Evolutionary conservation across 2,888 invertebrate genomes (phyloP), one percentile per base, ranked within the genome.

Genomic region (Nomada hirtipes): DNA sequence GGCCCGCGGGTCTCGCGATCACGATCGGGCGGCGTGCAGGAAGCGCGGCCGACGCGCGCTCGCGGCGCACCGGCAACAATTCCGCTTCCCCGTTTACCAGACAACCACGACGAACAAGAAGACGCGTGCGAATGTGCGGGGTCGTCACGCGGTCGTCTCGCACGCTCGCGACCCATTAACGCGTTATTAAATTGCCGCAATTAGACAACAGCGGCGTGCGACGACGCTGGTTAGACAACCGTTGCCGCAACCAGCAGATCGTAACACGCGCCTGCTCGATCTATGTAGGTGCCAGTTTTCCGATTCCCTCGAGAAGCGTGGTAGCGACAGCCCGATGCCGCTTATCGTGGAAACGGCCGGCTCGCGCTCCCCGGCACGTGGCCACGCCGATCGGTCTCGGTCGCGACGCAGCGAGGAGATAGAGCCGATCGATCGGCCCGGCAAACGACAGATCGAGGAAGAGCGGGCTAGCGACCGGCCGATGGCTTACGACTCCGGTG

Each of bases 401-500:
- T 36, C 36, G 36, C 36, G 7, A 36, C 36, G 7, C 36, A 7
- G 36, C 4, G 36, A 36, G 1, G 7, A 1, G 36, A 36, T 36
- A 36, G 7, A 36, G 7, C 36, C 36, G 36, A 36, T 36, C 36
- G 36, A 36, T 36, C 36, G 36, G 36, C 36, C 36, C 36, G 36
- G 36, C 36, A 36, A 29, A 23, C 44, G 47, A 18, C n/a, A 53
- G 81, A 59, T 18, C 57, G 89, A 89, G 85, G 80, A 85, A 82
- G 82, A 86, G 84, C 86, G 87, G 86, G 87, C 86, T 91, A 91
- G 91, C 91, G 91, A 92, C 90, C 91, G 91, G 91, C 92, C 91
- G 92, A 93, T 93, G 90, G 92, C 89, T 92, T 91, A 91, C 91
- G 90, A 90, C 91, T 90, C 79, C 65, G 90, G 93, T 93, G 93